phyloP scores from a whole-genome alignment of 2,888 invertebrate genomes.

The Euzophera pinguis region DNA sequence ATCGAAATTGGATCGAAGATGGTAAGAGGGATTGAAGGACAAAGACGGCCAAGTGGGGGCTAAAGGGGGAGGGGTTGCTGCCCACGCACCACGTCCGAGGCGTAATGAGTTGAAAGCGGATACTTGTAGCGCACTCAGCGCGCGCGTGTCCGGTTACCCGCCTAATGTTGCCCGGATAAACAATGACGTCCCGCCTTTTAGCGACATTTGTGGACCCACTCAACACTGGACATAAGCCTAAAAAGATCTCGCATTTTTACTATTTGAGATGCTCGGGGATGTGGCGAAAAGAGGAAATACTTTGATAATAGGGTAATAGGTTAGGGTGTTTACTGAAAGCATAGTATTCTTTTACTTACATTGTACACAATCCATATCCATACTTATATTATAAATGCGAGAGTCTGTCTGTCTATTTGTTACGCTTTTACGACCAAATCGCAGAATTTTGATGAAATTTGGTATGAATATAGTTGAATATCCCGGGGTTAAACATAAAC shows the following conservation, averaged over 20 bases:
- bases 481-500: too few species aligned
- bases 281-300: constrained; percentile 37
- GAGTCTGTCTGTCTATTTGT: too few species aligned
- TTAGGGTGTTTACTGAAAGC: neutral
- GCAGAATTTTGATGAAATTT: too few species aligned
- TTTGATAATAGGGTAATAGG: constrained; percentile 7
- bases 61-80: constrained; percentile 39
- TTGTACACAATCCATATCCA: too few species aligned
- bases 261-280: constrained; percentile 64
- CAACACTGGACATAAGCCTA: constrained; percentile 77
- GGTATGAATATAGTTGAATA: too few species aligned
- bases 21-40: constrained; percentile 75
- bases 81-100: constrained; percentile 78
- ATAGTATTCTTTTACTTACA: too few species aligned
- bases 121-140: constrained; percentile 79
- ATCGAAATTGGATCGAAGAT: constrained; percentile 77
- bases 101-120: constrained; percentile 80
- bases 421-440: too few species aligned
- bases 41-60: constrained; percentile 51
- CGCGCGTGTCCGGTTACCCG: constrained; percentile 80
- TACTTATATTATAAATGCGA: too few species aligned
- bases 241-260: constrained; percentile 71
- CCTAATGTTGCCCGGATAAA: constrained; percentile 79
- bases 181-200: constrained; percentile 80
- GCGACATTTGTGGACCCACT: constrained; percentile 80